These are phyloP conservation scores for Botia kubotai DNA, from an alignment of 2,797 vertebrate species.

Conservation along the genomic window DNA sequence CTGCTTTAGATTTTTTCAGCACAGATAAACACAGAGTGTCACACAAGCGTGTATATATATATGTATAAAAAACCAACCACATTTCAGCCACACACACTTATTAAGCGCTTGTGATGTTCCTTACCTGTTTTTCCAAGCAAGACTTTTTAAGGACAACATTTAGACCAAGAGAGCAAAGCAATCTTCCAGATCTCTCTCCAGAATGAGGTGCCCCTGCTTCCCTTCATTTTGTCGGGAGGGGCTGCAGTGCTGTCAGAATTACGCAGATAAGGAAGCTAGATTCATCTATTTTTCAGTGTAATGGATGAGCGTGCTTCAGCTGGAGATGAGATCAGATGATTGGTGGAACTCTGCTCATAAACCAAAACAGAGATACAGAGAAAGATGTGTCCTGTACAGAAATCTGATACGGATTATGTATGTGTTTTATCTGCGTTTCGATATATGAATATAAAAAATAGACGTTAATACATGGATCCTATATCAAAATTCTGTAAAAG, in stretches of 20 bases:
- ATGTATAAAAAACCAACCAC: background rate
- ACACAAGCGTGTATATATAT: background rate
- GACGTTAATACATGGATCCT: too few species aligned
- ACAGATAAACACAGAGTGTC: too few species aligned
- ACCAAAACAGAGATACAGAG: constrained; percentile 43
- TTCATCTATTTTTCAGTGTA: constrained; percentile 69
- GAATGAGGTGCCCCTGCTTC: constrained; percentile 10
- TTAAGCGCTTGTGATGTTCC: constrained; percentile 64
- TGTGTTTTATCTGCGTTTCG: background rate
- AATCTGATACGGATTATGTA: background rate
- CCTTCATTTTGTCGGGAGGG: constrained; percentile 58
- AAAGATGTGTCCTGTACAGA: background rate
- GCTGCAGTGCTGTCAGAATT: constrained; percentile 38
- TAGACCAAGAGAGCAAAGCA: background rate
- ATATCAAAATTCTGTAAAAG: too few species aligned
- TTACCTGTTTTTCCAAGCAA: constrained; percentile 48
- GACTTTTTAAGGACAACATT: constrained; percentile 53
- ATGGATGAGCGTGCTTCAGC: constrained; percentile 63
- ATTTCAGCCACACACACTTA: constrained; percentile 63
- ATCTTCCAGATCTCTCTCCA: constrained; percentile 29
- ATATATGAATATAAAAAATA: background rate
- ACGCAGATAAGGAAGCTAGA: constrained; percentile 70
- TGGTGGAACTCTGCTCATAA: constrained; percentile 62
- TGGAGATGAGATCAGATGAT: constrained; percentile 71
- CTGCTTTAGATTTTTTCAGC: too few species aligned